Evolutionary conservation across 2,113 vertebrate species (phyloP).

Genomic region (Alethe castanea): DNA sequence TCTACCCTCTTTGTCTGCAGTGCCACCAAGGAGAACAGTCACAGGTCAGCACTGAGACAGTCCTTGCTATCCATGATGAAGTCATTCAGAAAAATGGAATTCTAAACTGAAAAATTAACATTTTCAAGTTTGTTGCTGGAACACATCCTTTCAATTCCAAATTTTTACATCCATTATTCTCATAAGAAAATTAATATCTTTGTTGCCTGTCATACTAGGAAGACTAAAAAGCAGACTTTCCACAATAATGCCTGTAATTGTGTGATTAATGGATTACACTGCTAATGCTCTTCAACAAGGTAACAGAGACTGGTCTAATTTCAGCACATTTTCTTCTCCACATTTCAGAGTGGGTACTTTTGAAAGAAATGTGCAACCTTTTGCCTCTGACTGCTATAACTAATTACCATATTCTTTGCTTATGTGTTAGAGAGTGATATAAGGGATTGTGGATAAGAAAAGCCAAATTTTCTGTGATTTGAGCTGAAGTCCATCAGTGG

Average conservation of each 20-base stretch:
- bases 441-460: neutral
- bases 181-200: neutral
- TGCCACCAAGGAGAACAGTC: neutral
- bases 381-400: neutral
- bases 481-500: neutral
- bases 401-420: neutral
- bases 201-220: neutral
- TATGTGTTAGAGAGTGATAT: neutral
- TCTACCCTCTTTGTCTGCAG: neutral
- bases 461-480: neutral
- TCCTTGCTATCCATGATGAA: neutral
- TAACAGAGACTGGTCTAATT: neutral
- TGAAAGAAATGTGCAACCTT: neutral
- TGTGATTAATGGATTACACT: neutral
- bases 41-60: neutral
- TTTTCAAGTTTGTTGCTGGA: neutral
- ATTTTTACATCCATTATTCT: neutral
- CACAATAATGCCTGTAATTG: neutral
- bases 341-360: neutral
- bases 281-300: neutral
- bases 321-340: neutral
- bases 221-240: neutral
- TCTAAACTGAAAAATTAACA: neutral
- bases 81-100: neutral
- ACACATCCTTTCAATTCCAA: neutral